phyloP scores from a whole-genome alignment of 1,140 invertebrate genomes.

The Drosophila gunungcola region DNA sequence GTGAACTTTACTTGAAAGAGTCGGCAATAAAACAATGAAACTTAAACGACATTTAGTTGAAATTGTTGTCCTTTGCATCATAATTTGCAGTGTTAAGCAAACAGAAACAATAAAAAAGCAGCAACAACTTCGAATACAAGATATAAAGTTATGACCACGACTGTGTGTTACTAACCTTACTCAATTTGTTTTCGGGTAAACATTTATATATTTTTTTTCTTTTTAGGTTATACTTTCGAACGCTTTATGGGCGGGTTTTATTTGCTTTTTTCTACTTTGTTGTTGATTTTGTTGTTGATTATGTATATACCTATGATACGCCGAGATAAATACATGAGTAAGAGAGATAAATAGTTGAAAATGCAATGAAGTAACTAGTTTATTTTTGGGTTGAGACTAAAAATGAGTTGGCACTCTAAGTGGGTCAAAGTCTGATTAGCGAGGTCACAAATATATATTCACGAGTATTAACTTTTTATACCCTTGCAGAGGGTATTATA shows the following conservation, averaged over 20 bases:
- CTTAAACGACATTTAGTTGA: slow-evolving; percentile 22
- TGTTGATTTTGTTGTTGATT: slow-evolving; percentile 56
- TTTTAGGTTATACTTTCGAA: slow-evolving; percentile 72
- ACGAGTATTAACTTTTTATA: neutral
- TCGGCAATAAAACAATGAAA: slow-evolving; percentile 14
- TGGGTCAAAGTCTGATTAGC: slow-evolving; percentile 75
- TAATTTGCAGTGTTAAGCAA: slow-evolving; percentile 69
- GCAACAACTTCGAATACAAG: slow-evolving; percentile 20
- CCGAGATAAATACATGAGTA: slow-evolving; percentile 49
- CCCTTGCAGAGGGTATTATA: too few species aligned
- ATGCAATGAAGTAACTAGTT: slow-evolving; percentile 40
- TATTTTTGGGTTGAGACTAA: slow-evolving; percentile 48
- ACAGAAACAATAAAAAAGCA: slow-evolving; percentile 43
- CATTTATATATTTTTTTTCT: slow-evolving; percentile 30
- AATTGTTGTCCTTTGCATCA: slow-evolving; percentile 77
- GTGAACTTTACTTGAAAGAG: slow-evolving; percentile 8
- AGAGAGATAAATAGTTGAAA: slow-evolving; percentile 35
- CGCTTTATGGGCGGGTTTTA: slow-evolving; percentile 62
- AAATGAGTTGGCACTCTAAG: slow-evolving; percentile 66
- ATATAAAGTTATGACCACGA: slow-evolving; percentile 71
- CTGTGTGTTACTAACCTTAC: slow-evolving; percentile 79
- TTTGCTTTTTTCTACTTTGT: slow-evolving; percentile 33
- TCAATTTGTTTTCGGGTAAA: slow-evolving; percentile 63
- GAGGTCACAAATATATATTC: slow-evolving; percentile 46
- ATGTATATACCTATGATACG: slow-evolving; percentile 54